These are phyloP conservation scores for Drosophila atripex DNA, from an alignment of 2,888 invertebrate genomes.

Conservation along the genomic window DNA sequence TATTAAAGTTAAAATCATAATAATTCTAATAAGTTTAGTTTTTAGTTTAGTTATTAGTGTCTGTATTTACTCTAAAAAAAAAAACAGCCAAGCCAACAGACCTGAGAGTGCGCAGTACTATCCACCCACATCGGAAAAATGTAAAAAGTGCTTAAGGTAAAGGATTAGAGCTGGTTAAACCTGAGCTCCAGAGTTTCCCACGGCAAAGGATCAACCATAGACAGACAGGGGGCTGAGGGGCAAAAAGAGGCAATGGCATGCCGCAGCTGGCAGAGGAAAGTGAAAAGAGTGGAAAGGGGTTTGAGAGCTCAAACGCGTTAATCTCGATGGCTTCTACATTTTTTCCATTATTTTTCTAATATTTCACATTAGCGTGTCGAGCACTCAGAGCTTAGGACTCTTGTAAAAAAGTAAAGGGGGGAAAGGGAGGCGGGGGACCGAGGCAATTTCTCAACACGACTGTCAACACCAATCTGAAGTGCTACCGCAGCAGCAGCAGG, in stretches of 20 bases:
- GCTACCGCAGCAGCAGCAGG: conserved; percentile 50
- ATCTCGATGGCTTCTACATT: conserved; percentile 59
- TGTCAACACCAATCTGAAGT: conserved; percentile 83
- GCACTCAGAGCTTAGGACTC: conserved; percentile 40
- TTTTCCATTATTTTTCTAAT: conserved; percentile 57
- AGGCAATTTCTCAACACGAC: conserved; percentile 80
- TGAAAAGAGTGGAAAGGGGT: conserved; percentile 45
- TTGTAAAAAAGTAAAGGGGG: conserved; percentile 18
- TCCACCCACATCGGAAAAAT: conserved; percentile 22
- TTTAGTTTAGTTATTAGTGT: neutral
- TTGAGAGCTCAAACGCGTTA: conserved; percentile 56
- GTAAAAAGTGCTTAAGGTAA: conserved; percentile 53
- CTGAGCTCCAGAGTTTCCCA: conserved; percentile 60
- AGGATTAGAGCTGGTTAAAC: conserved; percentile 59
- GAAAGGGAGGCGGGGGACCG: conserved; percentile 20
- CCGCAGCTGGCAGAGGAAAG: conserved; percentile 41
- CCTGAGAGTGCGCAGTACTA: conserved; percentile 3
- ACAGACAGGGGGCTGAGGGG: neutral
- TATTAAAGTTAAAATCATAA: no score
- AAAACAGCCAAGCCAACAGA: conserved; percentile 3
- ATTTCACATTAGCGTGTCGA: conserved; percentile 60
- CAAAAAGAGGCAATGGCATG: conserved; percentile 6
- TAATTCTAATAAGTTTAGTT: no score
- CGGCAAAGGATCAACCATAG: conserved; percentile 37
- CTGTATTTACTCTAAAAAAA: neutral